Percentiles rank a stretch among this genome's conserved stretches.
These are phyloP conservation scores for Phyllostomus discolor DNA, from an alignment of 2,113 vertebrate species.

Conservation along the genomic window DNA sequence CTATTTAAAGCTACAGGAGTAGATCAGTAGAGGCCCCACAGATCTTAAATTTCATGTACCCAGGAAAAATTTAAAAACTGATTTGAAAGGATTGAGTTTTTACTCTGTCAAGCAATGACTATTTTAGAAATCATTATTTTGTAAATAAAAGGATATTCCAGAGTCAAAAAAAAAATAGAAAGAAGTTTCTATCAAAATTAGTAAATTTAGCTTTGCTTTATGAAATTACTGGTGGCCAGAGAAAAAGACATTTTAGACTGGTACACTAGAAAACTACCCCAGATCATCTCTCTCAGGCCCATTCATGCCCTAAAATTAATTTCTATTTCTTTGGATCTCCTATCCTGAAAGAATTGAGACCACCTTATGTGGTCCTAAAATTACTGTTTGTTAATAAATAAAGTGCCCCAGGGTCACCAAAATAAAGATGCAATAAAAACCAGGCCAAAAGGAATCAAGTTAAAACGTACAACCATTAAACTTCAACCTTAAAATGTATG, in stretches of 20 bases:
- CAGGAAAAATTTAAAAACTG: background rate
- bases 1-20: background rate
- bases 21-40: background rate
- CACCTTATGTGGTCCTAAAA: background rate
- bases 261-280: background rate
- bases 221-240: background rate
- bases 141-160: background rate
- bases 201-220: background rate
- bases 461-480: slow-evolving; percentile 10
- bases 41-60: background rate
- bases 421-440: background rate
- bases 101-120: background rate
- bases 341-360: background rate
- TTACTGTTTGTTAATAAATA: background rate
- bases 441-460: background rate
- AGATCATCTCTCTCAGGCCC: background rate
- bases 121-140: background rate
- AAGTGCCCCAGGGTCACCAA: background rate
- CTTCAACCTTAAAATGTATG: background rate
- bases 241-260: background rate
- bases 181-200: background rate
- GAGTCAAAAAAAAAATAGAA: background rate
- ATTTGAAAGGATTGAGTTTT: background rate
- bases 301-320: background rate
- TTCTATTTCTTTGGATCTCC: background rate